Conservation (phyloP, 1,140 invertebrate genomes). For the Acromyrmex echinatior region DNA sequence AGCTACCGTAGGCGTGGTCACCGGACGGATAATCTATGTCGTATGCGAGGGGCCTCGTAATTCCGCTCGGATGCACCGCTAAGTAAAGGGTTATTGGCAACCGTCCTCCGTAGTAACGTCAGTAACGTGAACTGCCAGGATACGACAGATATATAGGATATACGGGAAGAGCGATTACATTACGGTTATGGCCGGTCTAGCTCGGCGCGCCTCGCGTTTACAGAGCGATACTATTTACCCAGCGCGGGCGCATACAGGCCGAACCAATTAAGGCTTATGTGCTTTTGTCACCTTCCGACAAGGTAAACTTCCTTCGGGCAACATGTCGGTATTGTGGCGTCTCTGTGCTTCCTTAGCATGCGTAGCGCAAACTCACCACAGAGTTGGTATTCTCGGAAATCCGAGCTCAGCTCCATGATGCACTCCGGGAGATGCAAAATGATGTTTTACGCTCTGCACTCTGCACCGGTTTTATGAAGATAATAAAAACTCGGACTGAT, state of each 20-base stretch:
- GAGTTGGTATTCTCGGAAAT: slow-evolving; percentile 10
- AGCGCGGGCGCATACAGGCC: slow-evolving; percentile 62
- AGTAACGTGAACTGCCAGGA: slow-evolving; percentile 49
- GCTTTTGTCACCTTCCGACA: slow-evolving; percentile 71
- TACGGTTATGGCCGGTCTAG: slow-evolving; percentile 23
- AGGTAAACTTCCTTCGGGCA: slow-evolving; percentile 63
- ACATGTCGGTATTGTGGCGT: slow-evolving; percentile 38
- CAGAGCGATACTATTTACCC: slow-evolving; percentile 70
- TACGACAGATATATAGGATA: slow-evolving; percentile 40
- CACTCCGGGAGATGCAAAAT: not conserved
- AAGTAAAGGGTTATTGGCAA: slow-evolving; percentile 58
- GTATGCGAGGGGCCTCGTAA: slow-evolving; percentile 34
- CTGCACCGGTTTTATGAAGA: not conserved
- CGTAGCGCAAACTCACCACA: slow-evolving; percentile 14
- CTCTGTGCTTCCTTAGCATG: slow-evolving; percentile 36
- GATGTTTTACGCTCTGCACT: not conserved
- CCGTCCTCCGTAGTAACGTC: slow-evolving; percentile 55
- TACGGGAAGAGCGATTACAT: slow-evolving; percentile 55
- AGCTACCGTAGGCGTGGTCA: slow-evolving; percentile 47
- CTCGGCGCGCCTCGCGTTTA: slow-evolving; percentile 58
- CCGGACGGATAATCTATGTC: slow-evolving; percentile 54
- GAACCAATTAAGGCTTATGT: slow-evolving; percentile 73
- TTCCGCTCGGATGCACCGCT: slow-evolving; percentile 49
- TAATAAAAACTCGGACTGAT: not conserved
- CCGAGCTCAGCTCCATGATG: not conserved